Conservation (phyloP, 2,888 invertebrate species). For the Arrhopalites spinosus region DNA sequence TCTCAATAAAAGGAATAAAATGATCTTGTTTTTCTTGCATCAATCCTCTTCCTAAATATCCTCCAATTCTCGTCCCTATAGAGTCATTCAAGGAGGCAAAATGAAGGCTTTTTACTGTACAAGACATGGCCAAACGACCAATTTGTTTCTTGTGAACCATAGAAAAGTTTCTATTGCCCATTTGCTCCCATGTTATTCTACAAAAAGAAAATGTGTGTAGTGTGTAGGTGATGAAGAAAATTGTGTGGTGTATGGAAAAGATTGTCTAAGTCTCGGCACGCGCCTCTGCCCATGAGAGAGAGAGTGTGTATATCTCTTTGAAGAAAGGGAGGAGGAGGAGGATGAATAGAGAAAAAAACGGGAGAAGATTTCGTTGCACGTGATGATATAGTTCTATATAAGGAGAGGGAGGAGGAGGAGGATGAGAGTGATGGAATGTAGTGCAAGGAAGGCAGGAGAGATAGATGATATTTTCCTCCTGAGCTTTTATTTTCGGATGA, state of each 20-base stretch:
- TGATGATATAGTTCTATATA: slow-evolving; percentile 16
- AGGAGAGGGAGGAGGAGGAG: background rate
- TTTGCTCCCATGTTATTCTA: background rate
- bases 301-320: background rate
- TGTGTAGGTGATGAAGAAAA: background rate
- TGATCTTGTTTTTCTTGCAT: too few relatives aligned
- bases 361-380: background rate
- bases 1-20: too few relatives aligned
- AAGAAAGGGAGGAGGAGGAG: background rate
- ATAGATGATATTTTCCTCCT: slow-evolving; percentile 14
- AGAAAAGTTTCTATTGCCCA: background rate
- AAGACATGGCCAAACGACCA: too few relatives aligned
- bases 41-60: too few relatives aligned
- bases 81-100: too few relatives aligned
- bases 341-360: background rate
- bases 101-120: too few relatives aligned
- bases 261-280: background rate
- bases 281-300: background rate
- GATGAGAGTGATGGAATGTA: background rate
- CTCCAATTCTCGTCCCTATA: too few relatives aligned
- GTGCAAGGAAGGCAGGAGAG: background rate
- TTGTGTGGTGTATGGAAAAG: background rate
- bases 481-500: slow-evolving; percentile 21
- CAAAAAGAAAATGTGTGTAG: background rate
- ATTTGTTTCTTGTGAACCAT: too few relatives aligned